Conservation (phyloP, 2,888 invertebrate species). For the Coecobrya sp. region DNA sequence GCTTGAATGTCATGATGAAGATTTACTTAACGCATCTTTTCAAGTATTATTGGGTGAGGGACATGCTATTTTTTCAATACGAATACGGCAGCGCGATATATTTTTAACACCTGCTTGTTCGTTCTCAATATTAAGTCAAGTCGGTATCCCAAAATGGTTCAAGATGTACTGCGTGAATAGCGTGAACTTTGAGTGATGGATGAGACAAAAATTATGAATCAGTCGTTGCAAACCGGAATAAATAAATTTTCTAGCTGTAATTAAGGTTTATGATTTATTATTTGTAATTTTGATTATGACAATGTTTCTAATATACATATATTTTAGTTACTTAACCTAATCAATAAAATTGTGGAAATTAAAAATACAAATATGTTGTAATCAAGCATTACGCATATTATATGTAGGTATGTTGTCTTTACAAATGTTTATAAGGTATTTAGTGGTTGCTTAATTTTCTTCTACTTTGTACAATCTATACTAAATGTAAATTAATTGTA, state of each 20-base stretch:
- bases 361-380: neutral
- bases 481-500: no score
- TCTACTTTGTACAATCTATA: no score
- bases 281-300: neutral
- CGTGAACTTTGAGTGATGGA: no score
- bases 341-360: neutral
- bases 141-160: no score
- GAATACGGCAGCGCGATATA: neutral
- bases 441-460: no score
- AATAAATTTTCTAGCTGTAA: neutral
- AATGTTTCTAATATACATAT: neutral
- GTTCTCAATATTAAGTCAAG: neutral
- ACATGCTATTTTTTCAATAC: neutral
- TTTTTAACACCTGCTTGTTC: conserved; percentile 36
- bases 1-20: conserved; percentile 23
- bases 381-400: no score
- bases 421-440: no score
- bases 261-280: neutral
- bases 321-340: neutral
- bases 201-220: no score
- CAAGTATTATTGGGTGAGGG: neutral
- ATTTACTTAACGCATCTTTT: neutral
- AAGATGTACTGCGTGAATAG: no score
- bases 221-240: neutral
- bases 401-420: no score